Evolutionary conservation across 2,797 vertebrate genomes (phyloP).

Genomic region (Harpagifer antarcticus): DNA sequence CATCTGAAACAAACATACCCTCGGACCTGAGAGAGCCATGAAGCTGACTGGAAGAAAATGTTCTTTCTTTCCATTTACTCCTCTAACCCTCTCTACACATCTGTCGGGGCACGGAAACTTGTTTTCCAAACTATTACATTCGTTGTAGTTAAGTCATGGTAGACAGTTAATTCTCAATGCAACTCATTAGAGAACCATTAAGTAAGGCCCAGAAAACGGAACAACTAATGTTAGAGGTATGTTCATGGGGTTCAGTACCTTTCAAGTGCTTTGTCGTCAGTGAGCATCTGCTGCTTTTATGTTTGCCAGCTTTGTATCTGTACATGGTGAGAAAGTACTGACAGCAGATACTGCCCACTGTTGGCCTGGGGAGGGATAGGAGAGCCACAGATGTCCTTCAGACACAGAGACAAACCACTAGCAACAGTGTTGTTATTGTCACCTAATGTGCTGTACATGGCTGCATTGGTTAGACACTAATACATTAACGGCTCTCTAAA

Average conservation of each 20-base stretch:
- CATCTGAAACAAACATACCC: conserved; percentile 69
- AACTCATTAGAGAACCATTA: not conserved
- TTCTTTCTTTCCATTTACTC: conserved; percentile 36
- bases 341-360: conserved; percentile 1
- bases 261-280: not conserved
- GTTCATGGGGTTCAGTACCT: not conserved
- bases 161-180: not conserved
- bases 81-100: conserved; percentile 20
- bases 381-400: not conserved
- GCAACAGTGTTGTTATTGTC: not conserved
- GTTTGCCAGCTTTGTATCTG: not conserved
- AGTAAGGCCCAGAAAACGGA: not conserved
- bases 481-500: not conserved
- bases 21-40: conserved; percentile 56
- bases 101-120: not conserved
- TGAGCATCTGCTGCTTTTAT: not conserved
- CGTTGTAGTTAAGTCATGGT: not conserved
- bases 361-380: not conserved
- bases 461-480: not conserved
- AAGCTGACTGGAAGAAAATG: conserved; percentile 53
- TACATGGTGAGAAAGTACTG: too few relatives aligned
- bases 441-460: not conserved
- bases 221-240: not conserved
- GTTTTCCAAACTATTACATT: not conserved
- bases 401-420: not conserved